Percentiles rank a stretch among this genome's conserved stretches.
phyloP scores from a whole-genome alignment of 2,113 vertebrate species.

The Corythaixoides concolor region DNA sequence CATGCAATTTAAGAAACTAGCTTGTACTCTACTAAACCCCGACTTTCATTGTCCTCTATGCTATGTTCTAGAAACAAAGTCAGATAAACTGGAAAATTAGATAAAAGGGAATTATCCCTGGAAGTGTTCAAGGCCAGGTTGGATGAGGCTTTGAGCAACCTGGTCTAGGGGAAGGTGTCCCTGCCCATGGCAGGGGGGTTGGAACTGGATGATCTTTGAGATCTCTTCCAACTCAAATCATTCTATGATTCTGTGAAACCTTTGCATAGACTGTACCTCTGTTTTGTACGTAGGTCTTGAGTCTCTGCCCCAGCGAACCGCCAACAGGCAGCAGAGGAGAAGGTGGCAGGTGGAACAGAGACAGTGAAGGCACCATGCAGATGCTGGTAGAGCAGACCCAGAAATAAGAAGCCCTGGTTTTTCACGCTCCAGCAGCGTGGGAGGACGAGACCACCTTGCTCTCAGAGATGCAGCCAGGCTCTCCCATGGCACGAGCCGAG shows the following conservation, averaged over 20 bases:
- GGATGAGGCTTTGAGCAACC: too few species aligned
- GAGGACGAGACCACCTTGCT: neutral
- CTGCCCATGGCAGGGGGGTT: too few species aligned
- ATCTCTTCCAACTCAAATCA: too few species aligned
- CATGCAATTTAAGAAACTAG: neutral
- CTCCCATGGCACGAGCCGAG: neutral
- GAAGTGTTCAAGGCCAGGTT: too few species aligned
- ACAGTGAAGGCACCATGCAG: neutral
- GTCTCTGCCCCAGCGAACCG: neutral
- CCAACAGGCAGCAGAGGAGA: neutral
- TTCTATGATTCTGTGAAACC: too few species aligned
- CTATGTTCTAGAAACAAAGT: neutral
- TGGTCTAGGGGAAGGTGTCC: too few species aligned
- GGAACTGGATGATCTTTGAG: too few species aligned
- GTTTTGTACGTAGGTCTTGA: neutral
- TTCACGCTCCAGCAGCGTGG: fast-evolving
- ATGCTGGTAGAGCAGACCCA: neutral
- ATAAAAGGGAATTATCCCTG: too few species aligned
- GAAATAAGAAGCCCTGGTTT: neutral
- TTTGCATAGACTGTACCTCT: neutral
- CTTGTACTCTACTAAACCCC: neutral
- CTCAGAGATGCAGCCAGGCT: neutral
- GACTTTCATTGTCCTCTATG: neutral
- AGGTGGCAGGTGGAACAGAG: neutral
- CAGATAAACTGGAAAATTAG: neutral